Evolutionary conservation across 30 jellyfish, hydroid and myxozoan genomes (phyloP).

Genomic region (Aurelia coerulea): DNA sequence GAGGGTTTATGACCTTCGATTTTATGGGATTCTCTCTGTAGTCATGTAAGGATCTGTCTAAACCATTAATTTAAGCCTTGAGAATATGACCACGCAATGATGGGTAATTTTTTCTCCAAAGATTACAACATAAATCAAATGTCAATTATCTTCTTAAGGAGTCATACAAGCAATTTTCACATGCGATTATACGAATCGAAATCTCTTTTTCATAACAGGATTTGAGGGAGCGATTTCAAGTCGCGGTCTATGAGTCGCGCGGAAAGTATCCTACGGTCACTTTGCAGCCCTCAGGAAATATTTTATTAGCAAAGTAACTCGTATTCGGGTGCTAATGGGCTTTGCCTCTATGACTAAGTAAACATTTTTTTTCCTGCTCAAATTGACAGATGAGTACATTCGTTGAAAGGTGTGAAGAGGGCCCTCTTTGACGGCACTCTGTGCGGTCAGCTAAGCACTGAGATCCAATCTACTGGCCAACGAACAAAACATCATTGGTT

Average conservation of each 20-base stretch:
- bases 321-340: slow-evolving; percentile 72
- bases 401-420: slow-evolving; percentile 82
- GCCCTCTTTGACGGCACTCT: slow-evolving; percentile 66
- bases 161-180: slow-evolving; percentile 52
- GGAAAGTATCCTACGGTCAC: slow-evolving; percentile 78
- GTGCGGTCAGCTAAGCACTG: slow-evolving; percentile 65
- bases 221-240: slow-evolving; percentile 36
- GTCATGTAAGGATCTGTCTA: too few relatives aligned
- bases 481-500: slow-evolving; percentile 41
- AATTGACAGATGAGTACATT: slow-evolving; percentile 68
- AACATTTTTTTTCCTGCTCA: slow-evolving; percentile 68
- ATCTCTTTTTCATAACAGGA: slow-evolving; percentile 78
- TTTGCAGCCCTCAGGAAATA: slow-evolving; percentile 72
- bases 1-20: too few relatives aligned
- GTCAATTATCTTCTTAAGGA: slow-evolving; percentile 50
- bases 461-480: slow-evolving; percentile 45
- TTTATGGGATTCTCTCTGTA: too few relatives aligned
- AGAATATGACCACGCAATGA: not conserved
- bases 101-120: slow-evolving; percentile 13
- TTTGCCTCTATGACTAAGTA: slow-evolving; percentile 71
- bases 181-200: slow-evolving; percentile 33
- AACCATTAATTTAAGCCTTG: too few relatives aligned
- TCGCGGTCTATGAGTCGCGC: slow-evolving; percentile 75
- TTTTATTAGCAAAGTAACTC: slow-evolving; percentile 68
- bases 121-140: slow-evolving; percentile 51